Percentiles rank a stretch among this genome's conserved stretches.
These are phyloP conservation scores for Caracal caracal DNA, from an alignment of 2,113 vertebrate genomes.

Conservation along the genomic window DNA sequence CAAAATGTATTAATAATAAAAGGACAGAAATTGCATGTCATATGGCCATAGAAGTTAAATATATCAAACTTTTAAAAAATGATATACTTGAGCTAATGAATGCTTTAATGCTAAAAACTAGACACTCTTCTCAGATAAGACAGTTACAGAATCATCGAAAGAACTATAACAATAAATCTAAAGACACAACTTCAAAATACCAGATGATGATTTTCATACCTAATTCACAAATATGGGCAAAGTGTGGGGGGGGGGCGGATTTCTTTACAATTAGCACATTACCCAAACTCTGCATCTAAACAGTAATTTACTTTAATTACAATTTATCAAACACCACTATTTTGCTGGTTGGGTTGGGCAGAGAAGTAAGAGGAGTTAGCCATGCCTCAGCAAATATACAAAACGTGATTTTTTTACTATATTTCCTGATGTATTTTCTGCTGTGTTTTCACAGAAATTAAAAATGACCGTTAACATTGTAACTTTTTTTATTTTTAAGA, in stretches of 20 bases:
- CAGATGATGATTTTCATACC: neutral
- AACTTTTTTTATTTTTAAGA: neutral
- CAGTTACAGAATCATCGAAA: neutral
- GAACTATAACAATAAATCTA: neutral
- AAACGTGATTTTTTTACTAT: neutral
- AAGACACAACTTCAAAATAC: neutral
- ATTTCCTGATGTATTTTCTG: neutral
- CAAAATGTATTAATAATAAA: conserved; percentile 64
- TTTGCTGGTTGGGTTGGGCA: neutral
- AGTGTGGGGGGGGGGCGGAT: neutral
- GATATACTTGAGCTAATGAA: conserved; percentile 18
- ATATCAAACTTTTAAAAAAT: conserved; percentile 49
- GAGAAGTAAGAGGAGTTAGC: neutral
- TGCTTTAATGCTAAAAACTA: neutral
- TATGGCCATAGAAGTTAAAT: conserved; percentile 55
- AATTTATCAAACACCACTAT: neutral
- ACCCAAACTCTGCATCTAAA: neutral
- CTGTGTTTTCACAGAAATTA: neutral
- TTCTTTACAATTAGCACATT: neutral
- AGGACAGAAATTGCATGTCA: conserved; percentile 33
- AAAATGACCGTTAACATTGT: neutral
- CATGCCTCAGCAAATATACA: neutral
- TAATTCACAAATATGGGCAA: neutral
- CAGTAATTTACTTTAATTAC: neutral
- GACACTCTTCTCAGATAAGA: neutral